Conservation (phyloP, 2,888 invertebrate species). For the Brenthis ino region DNA sequence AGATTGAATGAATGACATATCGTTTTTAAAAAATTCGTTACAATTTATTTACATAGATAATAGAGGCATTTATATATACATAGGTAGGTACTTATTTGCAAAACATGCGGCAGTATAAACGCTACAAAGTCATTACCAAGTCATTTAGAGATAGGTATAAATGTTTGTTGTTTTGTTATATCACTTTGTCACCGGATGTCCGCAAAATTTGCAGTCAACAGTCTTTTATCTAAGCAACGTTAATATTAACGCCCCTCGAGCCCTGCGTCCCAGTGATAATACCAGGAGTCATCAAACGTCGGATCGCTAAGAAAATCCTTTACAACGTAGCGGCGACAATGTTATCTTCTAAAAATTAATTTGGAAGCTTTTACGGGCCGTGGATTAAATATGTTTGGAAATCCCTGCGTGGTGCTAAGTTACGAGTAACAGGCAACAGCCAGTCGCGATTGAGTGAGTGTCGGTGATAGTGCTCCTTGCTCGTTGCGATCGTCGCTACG, state of each 20-base stretch:
- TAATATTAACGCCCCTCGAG: constrained; percentile 44
- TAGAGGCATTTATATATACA: too few relatives aligned
- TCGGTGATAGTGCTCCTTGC: constrained; percentile 3
- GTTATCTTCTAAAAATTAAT: background rate
- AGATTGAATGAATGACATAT: too few relatives aligned
- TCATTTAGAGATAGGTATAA: background rate
- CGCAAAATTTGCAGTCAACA: constrained; percentile 60
- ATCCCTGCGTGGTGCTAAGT: background rate
- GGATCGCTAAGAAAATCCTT: background rate
- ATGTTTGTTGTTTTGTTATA: background rate
- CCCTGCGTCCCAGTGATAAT: background rate
- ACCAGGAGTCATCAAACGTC: constrained; percentile 1
- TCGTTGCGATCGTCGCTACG: constrained; percentile 47
- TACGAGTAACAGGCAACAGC: constrained; percentile 2
- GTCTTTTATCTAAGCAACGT: constrained; percentile 57
- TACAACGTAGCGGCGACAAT: background rate
- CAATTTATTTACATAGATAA: too few relatives aligned
- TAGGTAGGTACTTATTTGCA: too few relatives aligned
- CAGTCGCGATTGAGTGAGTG: constrained; percentile 3
- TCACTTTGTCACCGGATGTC: constrained; percentile 35
- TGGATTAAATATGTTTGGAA: background rate
- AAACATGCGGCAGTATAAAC: too few relatives aligned
- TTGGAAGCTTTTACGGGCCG: background rate
- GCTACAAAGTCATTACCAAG: background rate
- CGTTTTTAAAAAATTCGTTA: too few relatives aligned